Evolutionary conservation across 2,113 vertebrate genomes (phyloP).

Genomic region (Calidris pugnax): DNA sequence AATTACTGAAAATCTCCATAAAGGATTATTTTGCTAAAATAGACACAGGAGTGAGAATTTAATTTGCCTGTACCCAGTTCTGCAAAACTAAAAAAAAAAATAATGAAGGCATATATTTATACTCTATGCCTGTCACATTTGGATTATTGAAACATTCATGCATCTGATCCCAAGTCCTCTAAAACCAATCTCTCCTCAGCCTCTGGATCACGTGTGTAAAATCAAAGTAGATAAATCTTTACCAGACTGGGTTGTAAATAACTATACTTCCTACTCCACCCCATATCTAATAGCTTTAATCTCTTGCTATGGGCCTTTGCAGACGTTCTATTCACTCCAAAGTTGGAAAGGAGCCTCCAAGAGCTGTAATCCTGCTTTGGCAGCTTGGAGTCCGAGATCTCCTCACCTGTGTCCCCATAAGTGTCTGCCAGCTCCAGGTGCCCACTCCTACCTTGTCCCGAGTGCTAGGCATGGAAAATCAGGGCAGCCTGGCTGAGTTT

Average conservation of each 20-base stretch:
- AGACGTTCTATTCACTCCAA: background rate
- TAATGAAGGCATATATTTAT: background rate
- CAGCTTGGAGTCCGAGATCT: background rate
- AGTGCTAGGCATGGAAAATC: background rate
- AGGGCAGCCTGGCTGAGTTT: background rate
- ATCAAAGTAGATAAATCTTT: background rate
- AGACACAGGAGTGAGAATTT: background rate
- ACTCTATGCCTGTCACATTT: background rate
- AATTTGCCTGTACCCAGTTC: background rate
- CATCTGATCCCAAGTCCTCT: background rate
- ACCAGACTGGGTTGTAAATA: background rate
- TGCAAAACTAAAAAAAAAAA: background rate
- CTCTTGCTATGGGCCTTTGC: background rate
- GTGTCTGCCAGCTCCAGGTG: background rate
- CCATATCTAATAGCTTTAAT: background rate
- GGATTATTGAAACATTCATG: background rate
- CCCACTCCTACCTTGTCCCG: background rate
- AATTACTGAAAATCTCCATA: background rate
- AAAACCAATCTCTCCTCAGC: background rate
- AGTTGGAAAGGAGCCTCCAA: background rate
- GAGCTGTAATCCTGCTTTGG: background rate
- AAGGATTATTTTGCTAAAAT: background rate
- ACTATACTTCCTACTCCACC: background rate
- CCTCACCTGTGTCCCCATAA: background rate
- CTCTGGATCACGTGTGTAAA: background rate